Evolutionary conservation across 2,797 vertebrate species (phyloP).

Genomic region (Euphonia xanthogaster): DNA sequence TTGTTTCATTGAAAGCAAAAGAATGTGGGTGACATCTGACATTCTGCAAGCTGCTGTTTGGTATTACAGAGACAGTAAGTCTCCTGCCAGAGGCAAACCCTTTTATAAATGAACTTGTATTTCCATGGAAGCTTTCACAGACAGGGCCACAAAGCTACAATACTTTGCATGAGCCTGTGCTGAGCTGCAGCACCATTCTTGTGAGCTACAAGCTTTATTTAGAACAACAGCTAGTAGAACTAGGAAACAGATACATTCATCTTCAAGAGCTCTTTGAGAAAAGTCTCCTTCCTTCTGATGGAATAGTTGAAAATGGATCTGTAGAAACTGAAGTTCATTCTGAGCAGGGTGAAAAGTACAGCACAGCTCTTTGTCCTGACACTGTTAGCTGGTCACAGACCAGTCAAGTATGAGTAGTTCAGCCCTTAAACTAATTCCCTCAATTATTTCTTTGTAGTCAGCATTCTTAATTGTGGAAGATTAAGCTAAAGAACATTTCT

Average conservation of each 20-base stretch:
- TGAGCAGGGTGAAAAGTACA: neutral
- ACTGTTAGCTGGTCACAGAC: neutral
- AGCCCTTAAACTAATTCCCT: neutral
- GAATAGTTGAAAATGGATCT: neutral
- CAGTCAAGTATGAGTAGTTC: neutral
- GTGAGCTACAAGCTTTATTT: neutral
- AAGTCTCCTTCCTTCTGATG: neutral
- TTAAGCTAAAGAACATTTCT: constrained; percentile 8
- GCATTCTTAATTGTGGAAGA: neutral
- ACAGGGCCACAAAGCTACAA: neutral
- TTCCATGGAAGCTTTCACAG: neutral
- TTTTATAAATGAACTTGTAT: neutral
- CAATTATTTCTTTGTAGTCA: neutral
- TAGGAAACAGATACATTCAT: neutral
- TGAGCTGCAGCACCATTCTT: neutral
- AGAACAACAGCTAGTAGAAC: neutral
- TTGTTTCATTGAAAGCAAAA: neutral
- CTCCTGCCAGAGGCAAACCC: neutral
- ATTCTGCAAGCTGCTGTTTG: neutral
- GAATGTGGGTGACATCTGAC: neutral
- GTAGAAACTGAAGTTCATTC: neutral
- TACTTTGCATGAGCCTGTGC: neutral
- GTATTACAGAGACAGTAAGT: neutral
- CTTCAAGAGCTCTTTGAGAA: neutral
- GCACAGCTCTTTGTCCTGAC: neutral